These are phyloP conservation scores for Poecilia gillii DNA, from an alignment of 2,797 vertebrate genomes.

Conservation along the genomic window DNA sequence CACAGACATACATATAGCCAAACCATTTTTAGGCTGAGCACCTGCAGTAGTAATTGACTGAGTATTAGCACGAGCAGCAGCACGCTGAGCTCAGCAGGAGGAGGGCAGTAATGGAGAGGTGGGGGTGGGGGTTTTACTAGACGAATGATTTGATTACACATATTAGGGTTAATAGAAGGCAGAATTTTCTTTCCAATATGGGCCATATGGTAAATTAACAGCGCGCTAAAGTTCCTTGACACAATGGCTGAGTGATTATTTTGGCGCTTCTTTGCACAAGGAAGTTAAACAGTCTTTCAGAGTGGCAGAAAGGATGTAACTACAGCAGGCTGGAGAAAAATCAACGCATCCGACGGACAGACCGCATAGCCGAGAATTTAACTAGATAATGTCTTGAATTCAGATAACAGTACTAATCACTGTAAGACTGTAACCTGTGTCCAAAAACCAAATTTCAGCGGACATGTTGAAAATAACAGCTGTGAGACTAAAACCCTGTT, in stretches of 20 bases:
- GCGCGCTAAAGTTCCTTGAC: constrained; percentile 8
- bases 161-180: constrained; percentile 55
- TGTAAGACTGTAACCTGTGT: neutral
- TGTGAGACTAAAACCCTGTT: neutral
- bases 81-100: constrained; percentile 41
- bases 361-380: neutral
- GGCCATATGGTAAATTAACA: constrained; percentile 42
- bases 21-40: constrained; percentile 45
- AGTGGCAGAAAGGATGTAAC: constrained; percentile 11
- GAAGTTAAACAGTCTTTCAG: constrained; percentile 10
- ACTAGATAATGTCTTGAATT: neutral
- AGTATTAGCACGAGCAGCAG: constrained; percentile 46
- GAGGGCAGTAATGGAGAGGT: constrained; percentile 22
- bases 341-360: neutral
- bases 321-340: neutral
- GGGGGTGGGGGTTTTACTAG: constrained; percentile 32
- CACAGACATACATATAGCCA: constrained; percentile 11
- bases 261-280: constrained; percentile 13
- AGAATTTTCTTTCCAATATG: constrained; percentile 25
- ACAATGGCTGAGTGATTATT: constrained; percentile 27
- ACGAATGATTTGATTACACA: constrained; percentile 51
- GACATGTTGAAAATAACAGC: neutral
- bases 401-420: neutral
- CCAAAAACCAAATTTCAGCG: neutral
- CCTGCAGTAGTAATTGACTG: constrained; percentile 64